A percentile compares a stretch with the other conserved stretches of the same genome.
phyloP scores from a whole-genome alignment of 53 echinoderm and acorn worm species.

The Arbacia lixula region DNA sequence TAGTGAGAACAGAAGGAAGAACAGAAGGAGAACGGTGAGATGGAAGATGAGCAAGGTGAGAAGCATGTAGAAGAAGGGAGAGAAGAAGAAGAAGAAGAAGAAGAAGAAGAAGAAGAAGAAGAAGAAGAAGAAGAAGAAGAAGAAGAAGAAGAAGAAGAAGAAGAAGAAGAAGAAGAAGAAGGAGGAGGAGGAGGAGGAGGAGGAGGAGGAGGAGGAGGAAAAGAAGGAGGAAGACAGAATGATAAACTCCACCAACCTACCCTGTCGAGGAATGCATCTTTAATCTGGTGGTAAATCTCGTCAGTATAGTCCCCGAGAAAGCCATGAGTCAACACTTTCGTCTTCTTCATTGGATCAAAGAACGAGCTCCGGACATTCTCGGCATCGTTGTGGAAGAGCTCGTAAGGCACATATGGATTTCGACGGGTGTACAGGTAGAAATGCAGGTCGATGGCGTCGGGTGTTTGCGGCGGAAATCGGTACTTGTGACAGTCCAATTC shows the following conservation, averaged over 20 bases:
- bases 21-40: neutral
- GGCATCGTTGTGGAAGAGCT: constrained; percentile 19
- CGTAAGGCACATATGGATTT: constrained; percentile 22
- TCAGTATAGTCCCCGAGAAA: constrained; percentile 54
- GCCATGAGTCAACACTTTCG: constrained; percentile 67
- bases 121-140: neutral
- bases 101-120: neutral
- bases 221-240: neutral
- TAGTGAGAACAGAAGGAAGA: neutral
- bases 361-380: constrained; percentile 18
- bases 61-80: neutral
- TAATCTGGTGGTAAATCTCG: constrained; percentile 43
- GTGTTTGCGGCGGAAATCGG: constrained; percentile 68
- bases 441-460: constrained; percentile 58
- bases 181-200: too few species aligned
- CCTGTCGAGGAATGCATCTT: constrained; percentile 66
- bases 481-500: constrained; percentile 58
- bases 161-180: neutral
- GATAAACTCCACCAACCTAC: constrained; percentile 17
- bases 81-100: neutral
- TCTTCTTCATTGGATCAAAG: constrained; percentile 45
- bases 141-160: neutral
- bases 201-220: neutral
- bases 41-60: neutral
- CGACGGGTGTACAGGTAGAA: constrained; percentile 72